Conservation (phyloP, 2,888 invertebrate species). For the Cataglyphis rosenhaueri region DNA sequence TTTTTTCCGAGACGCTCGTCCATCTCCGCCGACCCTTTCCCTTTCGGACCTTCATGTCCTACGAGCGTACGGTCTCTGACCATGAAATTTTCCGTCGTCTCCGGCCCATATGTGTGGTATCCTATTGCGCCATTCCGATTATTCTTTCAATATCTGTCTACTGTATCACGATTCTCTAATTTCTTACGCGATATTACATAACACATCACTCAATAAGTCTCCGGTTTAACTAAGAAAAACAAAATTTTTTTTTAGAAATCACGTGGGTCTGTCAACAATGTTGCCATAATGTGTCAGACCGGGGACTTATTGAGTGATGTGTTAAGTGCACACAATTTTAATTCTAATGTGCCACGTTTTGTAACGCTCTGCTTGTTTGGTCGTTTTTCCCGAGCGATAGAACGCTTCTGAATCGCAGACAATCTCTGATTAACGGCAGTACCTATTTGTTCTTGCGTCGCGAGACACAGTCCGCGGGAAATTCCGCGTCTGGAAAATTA, state of each 20-base stretch:
- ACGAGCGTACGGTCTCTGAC: constrained; percentile 10
- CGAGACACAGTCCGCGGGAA: constrained; percentile 12
- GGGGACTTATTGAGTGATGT: too few relatives aligned
- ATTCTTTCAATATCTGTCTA: background rate
- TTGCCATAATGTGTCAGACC: too few relatives aligned
- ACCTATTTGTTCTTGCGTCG: constrained; percentile 19
- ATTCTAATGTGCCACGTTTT: background rate
- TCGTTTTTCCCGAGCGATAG: background rate
- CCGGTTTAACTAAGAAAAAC: too few relatives aligned
- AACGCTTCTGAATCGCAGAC: constrained; percentile 1
- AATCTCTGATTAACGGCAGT: constrained; percentile 4
- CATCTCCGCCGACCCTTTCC: constrained; percentile 43
- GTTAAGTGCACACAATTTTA: background rate
- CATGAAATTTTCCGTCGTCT: constrained; percentile 18
- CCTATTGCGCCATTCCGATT: background rate
- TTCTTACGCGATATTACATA: background rate
- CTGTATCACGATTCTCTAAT: background rate
- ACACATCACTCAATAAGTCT: too few relatives aligned
- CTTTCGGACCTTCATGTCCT: constrained; percentile 15
- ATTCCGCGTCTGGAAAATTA: constrained; percentile 61
- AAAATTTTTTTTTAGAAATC: too few relatives aligned
- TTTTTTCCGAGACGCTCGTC: constrained; percentile 23
- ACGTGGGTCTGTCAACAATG: too few relatives aligned
- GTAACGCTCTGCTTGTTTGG: too few relatives aligned
- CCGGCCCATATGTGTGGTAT: background rate